Evolutionary conservation across 2,888 invertebrate species (phyloP).

Genomic region (Drosophila villosipedis): DNA sequence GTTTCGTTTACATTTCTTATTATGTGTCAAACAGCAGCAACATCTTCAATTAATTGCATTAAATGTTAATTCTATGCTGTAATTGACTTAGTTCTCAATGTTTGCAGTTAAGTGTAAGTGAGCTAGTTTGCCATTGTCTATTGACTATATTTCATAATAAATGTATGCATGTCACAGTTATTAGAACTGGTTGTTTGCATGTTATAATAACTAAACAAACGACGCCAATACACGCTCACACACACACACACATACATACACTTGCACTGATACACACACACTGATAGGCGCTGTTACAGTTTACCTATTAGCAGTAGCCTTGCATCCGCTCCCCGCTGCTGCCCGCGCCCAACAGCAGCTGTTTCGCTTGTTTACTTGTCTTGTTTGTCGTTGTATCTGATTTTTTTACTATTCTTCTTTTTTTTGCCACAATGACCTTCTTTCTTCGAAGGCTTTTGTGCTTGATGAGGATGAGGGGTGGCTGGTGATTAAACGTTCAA

Average conservation of each 20-base stretch:
- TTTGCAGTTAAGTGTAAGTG: slow-evolving; percentile 45
- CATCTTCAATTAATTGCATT: not conserved
- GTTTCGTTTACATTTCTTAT: not conserved
- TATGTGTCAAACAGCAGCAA: not conserved
- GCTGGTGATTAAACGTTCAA: slow-evolving; percentile 12
- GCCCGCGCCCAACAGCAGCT: slow-evolving; percentile 42
- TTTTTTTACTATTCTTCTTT: slow-evolving; percentile 27
- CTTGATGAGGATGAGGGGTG: not conserved
- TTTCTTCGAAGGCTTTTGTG: slow-evolving; percentile 46
- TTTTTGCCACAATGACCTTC: slow-evolving; percentile 70
- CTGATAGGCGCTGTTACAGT: slow-evolving; percentile 46
- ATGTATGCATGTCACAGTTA: slow-evolving; percentile 68
- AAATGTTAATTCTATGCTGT: not conserved
- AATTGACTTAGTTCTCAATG: not conserved
- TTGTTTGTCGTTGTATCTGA: slow-evolving; percentile 60
- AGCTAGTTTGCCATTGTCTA: slow-evolving; percentile 4
- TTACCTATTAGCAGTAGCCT: slow-evolving; percentile 45
- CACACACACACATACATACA: slow-evolving; percentile 30
- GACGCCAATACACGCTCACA: slow-evolving; percentile 51
- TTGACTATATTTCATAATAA: slow-evolving; percentile 64
- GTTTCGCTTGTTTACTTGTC: slow-evolving; percentile 64
- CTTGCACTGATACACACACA: slow-evolving; percentile 21
- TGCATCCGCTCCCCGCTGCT: slow-evolving; percentile 20
- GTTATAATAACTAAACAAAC: slow-evolving; percentile 65
- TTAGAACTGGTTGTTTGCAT: slow-evolving; percentile 75